Evolutionary conservation across 2,113 vertebrate species (phyloP).

Genomic region (Periophthalmodon schlosseri): DNA sequence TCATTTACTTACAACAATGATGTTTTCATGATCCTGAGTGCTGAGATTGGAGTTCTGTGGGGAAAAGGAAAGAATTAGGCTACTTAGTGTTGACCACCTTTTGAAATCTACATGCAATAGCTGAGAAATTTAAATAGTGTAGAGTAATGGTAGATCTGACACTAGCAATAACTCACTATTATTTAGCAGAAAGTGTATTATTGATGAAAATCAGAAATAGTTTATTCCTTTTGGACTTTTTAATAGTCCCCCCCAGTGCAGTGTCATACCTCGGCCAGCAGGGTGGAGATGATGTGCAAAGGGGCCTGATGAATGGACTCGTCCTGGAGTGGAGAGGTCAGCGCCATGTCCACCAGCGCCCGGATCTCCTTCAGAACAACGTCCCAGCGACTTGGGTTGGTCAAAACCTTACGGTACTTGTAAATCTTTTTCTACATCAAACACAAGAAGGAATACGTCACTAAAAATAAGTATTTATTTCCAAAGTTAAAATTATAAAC

Average conservation of each 20-base stretch:
- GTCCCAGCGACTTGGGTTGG: slow-evolving; percentile 96
- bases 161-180: neutral
- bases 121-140: neutral
- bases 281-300: slow-evolving; percentile 96
- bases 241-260: no score
- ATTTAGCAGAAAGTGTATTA: no score
- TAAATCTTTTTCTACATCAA: slow-evolving; percentile 95
- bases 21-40: slow-evolving; percentile 97
- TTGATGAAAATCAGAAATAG: no score
- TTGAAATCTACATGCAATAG: neutral
- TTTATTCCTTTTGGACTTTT: no score
- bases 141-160: neutral
- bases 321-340: slow-evolving; percentile 93
- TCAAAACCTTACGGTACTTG: slow-evolving; percentile 97
- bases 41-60: slow-evolving; percentile 93
- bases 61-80: neutral
- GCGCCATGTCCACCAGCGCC: slow-evolving; percentile 96
- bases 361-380: slow-evolving; percentile 98
- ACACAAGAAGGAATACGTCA: slow-evolving; percentile 1
- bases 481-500: neutral
- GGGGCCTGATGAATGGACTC: slow-evolving; percentile 98
- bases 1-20: slow-evolving; percentile 90
- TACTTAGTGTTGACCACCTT: neutral
- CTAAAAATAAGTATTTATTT: neutral
- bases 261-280: slow-evolving; percentile 89